Base-by-base conservation (phyloP, 2,797 vertebrate genomes). In the Oophaga sylvatica region DNA sequence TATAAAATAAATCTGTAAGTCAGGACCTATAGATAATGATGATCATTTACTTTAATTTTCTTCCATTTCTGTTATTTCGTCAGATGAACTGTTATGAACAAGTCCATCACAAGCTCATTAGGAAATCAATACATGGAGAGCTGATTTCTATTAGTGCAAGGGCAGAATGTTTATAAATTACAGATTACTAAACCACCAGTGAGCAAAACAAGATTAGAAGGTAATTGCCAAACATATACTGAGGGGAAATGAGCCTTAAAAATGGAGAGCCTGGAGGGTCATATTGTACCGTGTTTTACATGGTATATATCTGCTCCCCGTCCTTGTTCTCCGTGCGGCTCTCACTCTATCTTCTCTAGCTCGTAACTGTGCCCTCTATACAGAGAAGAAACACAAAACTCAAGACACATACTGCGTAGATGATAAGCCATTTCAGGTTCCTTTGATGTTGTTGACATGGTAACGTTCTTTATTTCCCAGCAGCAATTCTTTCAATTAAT, bases 361-460 rank as follows among this genome's bases (percentile, higher is more conserved):
- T 35, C 13, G 31, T 16, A 35, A 70, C 2, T 35, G 68, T 70
- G 16, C 2, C 1, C 29, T 59, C 57, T 17, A 15, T 15, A 59
- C 57, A 59, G 57, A 59, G 16, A 59, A 59, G 16, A 15, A 59
- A 16, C 2, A 4, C n/a, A 67, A 90, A 91, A 91, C 26, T 20
- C 60, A 65, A 71, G 9, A 71, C n/a, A 26, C 29, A 57, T 59
- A 31, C 48, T 35, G 11, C 11, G 90, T 90, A 71, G 91, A 91
- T 91, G 89, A 92, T 90, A 91, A 90, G 90, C 85, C 90, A 90
- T 91, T 92, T 90, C 71, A 75, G 41, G 91, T 93, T 89, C 91
- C 94, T 92, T 93, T 93, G 19, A 81, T 63, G 59, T 90, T 91
- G 93, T 94, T 94, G 93, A 94, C 93, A 94, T 94, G 93, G 88